Evolutionary conservation across 64 coral and sea anemone species (phyloP), one percentile per base, ranked within the genome.

Genomic region (Platygyra sinensis): DNA sequence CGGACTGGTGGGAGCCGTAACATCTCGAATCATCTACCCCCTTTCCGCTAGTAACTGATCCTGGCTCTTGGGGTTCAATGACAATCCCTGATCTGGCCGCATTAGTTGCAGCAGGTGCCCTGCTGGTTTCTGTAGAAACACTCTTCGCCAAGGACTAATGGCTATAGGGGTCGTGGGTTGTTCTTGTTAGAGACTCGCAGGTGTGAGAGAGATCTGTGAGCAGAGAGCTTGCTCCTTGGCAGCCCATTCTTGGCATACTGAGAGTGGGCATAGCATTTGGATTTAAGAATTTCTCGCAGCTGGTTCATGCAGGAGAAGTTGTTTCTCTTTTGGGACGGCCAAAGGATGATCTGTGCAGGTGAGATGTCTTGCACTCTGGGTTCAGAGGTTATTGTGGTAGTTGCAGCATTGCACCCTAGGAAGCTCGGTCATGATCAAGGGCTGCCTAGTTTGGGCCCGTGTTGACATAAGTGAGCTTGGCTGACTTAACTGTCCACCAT

Each of bases 1-100:
- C 30, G 25, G 72, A n/a, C n/a, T 16, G 54, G 10, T 57, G 7
- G 54, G 15, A 12, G n/a, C n/a, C n/a, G n/a, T n/a, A n/a, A n/a
- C 54, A 16, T 57, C 54, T 12, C 1, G 54, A 57, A 12, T 8
- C 54, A 57, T 57, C 54, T 57, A 57, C 54, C n/a, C n/a, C n/a
- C 54, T 57, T 94, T 11, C 89, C 87, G n/a, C 16, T 54, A 28
- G 78, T 94, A n/a, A 89, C 77, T 94, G 92, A 79, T 93, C 65
- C 54, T 94, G 77, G 57, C 87, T n/a, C 80, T 18, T 50, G 25
- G 16, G 86, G 72, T 67, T 89, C 76, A 12, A 46, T 5, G 5
- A 82, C 78, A 24, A 88, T 69, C 59, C 91, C 91, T 30, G 91
- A 93, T 89, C 92, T 89, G 76, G 89, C 92, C 92, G n/a, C 92